Evolutionary conservation across 2,888 invertebrate genomes (phyloP).

Genomic region (Diachrysia chrysitis): DNA sequence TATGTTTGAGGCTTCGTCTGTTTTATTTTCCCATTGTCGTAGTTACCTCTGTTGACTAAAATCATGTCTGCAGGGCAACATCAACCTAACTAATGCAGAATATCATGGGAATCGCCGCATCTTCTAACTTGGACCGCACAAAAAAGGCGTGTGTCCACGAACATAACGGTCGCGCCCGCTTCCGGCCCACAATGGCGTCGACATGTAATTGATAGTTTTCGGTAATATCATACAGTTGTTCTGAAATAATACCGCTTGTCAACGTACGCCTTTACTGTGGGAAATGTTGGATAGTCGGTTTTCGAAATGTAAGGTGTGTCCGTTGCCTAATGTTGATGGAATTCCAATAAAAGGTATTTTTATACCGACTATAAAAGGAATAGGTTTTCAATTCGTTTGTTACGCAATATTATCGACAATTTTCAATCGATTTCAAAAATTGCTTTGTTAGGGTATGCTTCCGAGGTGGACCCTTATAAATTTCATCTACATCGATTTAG

Average conservation of each 20-base stretch:
- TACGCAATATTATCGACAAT: too few species aligned
- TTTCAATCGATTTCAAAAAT: too few species aligned
- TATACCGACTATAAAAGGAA: too few species aligned
- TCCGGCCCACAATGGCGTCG: constrained; percentile 48
- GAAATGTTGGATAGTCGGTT: constrained; percentile 21
- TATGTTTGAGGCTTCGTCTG: too few species aligned
- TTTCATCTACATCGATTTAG: too few species aligned
- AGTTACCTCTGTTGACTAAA: too few species aligned
- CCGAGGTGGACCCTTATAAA: too few species aligned
- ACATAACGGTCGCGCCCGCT: constrained; percentile 54
- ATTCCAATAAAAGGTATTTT: neutral
- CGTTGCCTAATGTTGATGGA: neutral
- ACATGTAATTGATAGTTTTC: constrained; percentile 58
- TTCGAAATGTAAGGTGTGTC: constrained; percentile 23
- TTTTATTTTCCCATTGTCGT: too few species aligned
- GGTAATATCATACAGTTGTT: constrained; percentile 46
- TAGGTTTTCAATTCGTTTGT: neutral
- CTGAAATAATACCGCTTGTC: constrained; percentile 42
- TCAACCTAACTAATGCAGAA: neutral
- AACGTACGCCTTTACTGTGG: constrained; percentile 38
- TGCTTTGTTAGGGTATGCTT: too few species aligned
- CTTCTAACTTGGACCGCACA: constrained; percentile 27
- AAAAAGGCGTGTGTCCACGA: constrained; percentile 52
- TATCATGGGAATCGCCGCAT: constrained; percentile 2
- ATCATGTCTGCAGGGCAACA: too few species aligned